These are phyloP conservation scores for Nasonia longicornis DNA, from an alignment of 1,140 invertebrate genomes.

Conservation along the genomic window DNA sequence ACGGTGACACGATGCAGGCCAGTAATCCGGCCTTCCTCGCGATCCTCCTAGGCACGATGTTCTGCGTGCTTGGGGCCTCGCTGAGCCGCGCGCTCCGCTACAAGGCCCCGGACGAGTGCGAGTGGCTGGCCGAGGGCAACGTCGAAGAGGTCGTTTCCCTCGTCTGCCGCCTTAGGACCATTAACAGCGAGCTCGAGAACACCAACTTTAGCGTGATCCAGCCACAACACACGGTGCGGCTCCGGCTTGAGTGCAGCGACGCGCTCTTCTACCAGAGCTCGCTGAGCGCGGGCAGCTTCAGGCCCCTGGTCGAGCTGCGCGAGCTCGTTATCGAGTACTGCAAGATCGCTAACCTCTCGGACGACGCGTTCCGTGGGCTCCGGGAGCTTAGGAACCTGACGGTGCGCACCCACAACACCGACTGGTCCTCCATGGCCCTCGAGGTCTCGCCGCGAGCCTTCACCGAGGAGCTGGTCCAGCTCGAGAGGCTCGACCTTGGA, in stretches of 20 bases:
- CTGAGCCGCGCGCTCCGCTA: slow-evolving; percentile 78
- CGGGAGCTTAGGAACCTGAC: slow-evolving; percentile 86
- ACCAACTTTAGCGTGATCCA: slow-evolving; percentile 91
- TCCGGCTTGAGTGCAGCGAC: slow-evolving; percentile 86
- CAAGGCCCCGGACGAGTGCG: slow-evolving; percentile 87
- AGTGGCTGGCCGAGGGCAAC: slow-evolving; percentile 78
- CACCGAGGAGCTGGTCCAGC: slow-evolving; percentile 77
- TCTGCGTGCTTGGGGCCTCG: slow-evolving; percentile 77
- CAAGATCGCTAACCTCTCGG: slow-evolving; percentile 88
- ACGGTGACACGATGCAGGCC: slow-evolving; percentile 57
- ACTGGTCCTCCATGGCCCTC: slow-evolving; percentile 87
- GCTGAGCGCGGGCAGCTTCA: slow-evolving; percentile 85
- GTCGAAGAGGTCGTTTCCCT: slow-evolving; percentile 79
- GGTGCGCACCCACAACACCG: slow-evolving; percentile 88
- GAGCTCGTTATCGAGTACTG: slow-evolving; percentile 91
- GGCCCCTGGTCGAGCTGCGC: slow-evolving; percentile 82
- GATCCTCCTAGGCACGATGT: slow-evolving; percentile 75
- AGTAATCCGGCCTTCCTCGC: slow-evolving; percentile 69
- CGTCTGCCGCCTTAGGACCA: slow-evolving; percentile 83
- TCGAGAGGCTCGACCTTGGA: slow-evolving; percentile 85
- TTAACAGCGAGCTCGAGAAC: slow-evolving; percentile 90
- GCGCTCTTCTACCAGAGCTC: slow-evolving; percentile 86
- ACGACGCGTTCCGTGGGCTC: slow-evolving; percentile 84
- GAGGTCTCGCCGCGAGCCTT: slow-evolving; percentile 83
- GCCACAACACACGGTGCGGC: slow-evolving; percentile 85